Base-by-base conservation (phyloP, 2,113 vertebrate genomes). In the Rhegmatorhina hoffmannsi region DNA sequence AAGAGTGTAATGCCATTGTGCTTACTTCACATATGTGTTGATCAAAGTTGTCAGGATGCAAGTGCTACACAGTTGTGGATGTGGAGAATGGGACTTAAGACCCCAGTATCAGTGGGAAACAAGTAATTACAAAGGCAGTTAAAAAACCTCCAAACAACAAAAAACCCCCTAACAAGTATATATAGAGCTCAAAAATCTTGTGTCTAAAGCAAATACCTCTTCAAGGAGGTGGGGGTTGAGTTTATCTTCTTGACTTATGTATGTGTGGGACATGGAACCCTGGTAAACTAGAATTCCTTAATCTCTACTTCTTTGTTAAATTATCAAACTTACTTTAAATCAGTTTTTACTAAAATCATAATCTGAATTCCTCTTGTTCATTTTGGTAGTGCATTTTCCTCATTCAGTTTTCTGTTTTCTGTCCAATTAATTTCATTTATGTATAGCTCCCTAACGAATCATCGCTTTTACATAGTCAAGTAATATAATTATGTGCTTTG, bases 361-460 rank as follows among this genome's bases (percentile, higher is more conserved):
- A 87, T 90, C 93, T 77, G 50, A 70, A 91, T 72, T 85, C 29
- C 13, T 92, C 76, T 47, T 79, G 21, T 36, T 95, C 84, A 74
- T 90, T 96, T 91, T 92, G 63, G 26, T 95, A 93, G 82, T 55
- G 15, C 63, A 73, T 95, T 59, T 74, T 90, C 56, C 66, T 92
- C 60, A 29, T 94, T 94, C 72, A 33, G 34, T 90, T 92, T 96
- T 34, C 78, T 94, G 56, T 95, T 85, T 80, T 88, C 92, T 93
- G 63, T 96, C 90, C 82, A 95, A 95, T 95, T 97, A 92, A 96
- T 95, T 91, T 55, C 91, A 85, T 90, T 87, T 94, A 73, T 33
- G 2, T 85, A 74, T 79, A 88, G 84, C 47, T 74, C 52, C 68
- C 87, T 95, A 97, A 97, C 38, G 36, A 94, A 83, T 94, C 94